Percentiles rank a stretch among this genome's conserved stretches.
Evolutionary conservation across 2,113 vertebrate genomes (phyloP).

Genomic region (Paratilapia polleni): DNA sequence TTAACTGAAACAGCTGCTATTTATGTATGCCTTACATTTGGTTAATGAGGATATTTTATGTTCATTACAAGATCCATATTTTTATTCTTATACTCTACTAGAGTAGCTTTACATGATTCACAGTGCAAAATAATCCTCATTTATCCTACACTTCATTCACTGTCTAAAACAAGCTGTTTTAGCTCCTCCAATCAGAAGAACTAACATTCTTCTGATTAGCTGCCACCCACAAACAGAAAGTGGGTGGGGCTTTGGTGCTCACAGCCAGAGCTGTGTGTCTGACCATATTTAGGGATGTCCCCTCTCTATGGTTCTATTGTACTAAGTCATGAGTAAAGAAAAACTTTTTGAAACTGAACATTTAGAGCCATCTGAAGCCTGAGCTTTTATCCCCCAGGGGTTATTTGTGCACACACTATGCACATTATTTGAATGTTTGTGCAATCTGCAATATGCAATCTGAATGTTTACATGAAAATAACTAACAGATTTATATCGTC

Average conservation of each 20-base stretch:
- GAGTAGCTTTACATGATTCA: neutral
- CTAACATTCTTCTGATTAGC: neutral
- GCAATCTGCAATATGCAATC: neutral
- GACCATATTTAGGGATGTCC: too few relatives aligned
- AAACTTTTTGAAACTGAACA: neutral
- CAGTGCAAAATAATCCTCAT: too few relatives aligned
- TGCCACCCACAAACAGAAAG: neutral
- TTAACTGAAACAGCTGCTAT: neutral
- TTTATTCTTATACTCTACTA: neutral
- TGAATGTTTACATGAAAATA: constrained; percentile 1
- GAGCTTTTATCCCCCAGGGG: rapidly evolving
- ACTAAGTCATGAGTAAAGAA: neutral
- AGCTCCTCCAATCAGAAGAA: neutral
- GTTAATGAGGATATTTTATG: neutral
- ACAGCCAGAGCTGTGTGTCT: too few relatives aligned
- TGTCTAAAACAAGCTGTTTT: neutral
- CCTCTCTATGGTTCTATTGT: too few relatives aligned
- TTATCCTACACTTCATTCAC: too few relatives aligned
- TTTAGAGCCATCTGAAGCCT: neutral
- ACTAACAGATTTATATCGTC: neutral
- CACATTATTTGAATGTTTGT: neutral
- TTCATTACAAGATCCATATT: neutral
- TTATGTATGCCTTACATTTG: neutral
- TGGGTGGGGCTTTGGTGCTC: neutral
- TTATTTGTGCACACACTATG: neutral